These are phyloP conservation scores for Peribatodes rhomboidaria DNA, from an alignment of 2,888 invertebrate genomes.

Conservation along the genomic window DNA sequence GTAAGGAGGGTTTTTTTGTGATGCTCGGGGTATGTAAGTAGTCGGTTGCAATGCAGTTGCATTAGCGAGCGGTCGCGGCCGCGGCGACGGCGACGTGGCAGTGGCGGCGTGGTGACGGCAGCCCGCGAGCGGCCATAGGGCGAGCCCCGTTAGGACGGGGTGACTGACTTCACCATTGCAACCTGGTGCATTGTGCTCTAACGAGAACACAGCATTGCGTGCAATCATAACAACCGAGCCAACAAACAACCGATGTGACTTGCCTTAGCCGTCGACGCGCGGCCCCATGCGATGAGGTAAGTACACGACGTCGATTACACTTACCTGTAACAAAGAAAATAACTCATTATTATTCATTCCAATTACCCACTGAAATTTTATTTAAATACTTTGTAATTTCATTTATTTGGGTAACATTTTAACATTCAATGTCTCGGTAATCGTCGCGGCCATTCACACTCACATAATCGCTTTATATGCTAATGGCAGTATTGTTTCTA, in stretches of 20 bases:
- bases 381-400: neutral
- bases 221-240: constrained; percentile 74
- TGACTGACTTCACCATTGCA: constrained; percentile 84
- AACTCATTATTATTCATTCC: constrained; percentile 11
- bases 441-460: constrained; percentile 62
- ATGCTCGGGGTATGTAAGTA: constrained; percentile 12
- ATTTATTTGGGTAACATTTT: constrained; percentile 38
- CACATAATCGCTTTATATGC: constrained; percentile 70
- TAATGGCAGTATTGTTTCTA: constrained; percentile 75
- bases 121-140: constrained; percentile 76
- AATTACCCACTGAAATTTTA: constrained; percentile 15
- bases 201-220: constrained; percentile 82
- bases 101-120: constrained; percentile 75
- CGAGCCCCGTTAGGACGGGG: constrained; percentile 84
- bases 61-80: constrained; percentile 56
- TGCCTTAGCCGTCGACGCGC: constrained; percentile 35
- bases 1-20: constrained; percentile 6
- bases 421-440: constrained; percentile 52
- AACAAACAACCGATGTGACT: constrained; percentile 66
- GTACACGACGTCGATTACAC: constrained; percentile 47
- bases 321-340: constrained; percentile 76
- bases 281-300: constrained; percentile 18
- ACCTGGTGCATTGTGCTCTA: constrained; percentile 86
- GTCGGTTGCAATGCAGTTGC: constrained; percentile 59
- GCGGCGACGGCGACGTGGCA: constrained; percentile 70